Evolutionary conservation across 2,888 invertebrate species (phyloP).

Genomic region (Lithophane leautieri): DNA sequence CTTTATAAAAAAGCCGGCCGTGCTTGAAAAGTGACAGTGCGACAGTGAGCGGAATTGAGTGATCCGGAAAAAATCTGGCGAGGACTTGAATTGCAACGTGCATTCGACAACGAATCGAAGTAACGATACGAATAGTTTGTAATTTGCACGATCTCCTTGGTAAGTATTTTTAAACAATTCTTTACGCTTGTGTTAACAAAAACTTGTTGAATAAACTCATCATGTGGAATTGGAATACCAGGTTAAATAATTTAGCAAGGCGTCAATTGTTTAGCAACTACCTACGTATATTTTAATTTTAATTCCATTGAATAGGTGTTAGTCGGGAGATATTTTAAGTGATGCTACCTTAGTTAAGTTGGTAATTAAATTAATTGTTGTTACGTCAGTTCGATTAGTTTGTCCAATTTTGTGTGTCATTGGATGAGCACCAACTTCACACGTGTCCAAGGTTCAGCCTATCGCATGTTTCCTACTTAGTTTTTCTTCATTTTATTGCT

Average conservation of each 20-base stretch:
- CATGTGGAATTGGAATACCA: constrained; percentile 36
- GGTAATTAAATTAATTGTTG: constrained; percentile 59
- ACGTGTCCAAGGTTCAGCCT: constrained; percentile 71
- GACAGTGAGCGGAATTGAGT: constrained; percentile 83
- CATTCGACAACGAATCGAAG: constrained; percentile 76
- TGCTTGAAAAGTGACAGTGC: constrained; percentile 86
- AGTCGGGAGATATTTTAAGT: constrained; percentile 29
- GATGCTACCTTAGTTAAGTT: constrained; percentile 39
- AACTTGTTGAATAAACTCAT: constrained; percentile 58
- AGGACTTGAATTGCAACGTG: constrained; percentile 76
- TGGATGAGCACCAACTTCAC: constrained; percentile 67
- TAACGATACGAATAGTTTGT: constrained; percentile 72
- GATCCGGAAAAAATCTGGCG: constrained; percentile 75
- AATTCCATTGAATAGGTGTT: constrained; percentile 37
- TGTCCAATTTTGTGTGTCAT: constrained; percentile 55
- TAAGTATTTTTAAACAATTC: constrained; percentile 72
- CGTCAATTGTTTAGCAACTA: constrained; percentile 48
- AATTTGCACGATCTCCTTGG: constrained; percentile 82
- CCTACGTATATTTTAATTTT: constrained; percentile 51
- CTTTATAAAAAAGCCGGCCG: constrained; percentile 80
- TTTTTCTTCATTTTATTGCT: constrained; percentile 64
- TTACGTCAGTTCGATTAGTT: constrained; percentile 52
- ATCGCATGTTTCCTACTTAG: constrained; percentile 47
- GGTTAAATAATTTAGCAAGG: constrained; percentile 39
- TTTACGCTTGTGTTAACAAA: constrained; percentile 48